phyloP scores from a whole-genome alignment of 2,888 invertebrate species.

The Cantharis flavilabris region DNA sequence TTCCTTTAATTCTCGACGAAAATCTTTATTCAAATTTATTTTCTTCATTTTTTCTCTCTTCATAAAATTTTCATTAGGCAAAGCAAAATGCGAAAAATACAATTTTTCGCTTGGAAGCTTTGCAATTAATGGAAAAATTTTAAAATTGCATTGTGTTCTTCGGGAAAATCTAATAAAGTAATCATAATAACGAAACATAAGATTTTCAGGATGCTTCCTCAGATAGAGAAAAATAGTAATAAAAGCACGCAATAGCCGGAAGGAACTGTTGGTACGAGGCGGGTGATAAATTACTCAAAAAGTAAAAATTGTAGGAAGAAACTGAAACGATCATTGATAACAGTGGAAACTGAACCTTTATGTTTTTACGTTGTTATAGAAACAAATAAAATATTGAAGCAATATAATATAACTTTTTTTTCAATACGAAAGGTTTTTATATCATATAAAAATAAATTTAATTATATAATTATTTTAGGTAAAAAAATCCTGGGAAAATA shows the following conservation, averaged over 20 bases:
- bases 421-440: neutral
- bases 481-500: neutral
- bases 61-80: neutral
- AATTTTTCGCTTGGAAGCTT: neutral
- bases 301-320: neutral
- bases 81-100: neutral
- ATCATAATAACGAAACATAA: neutral
- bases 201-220: neutral
- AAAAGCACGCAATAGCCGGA: neutral
- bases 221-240: neutral
- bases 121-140: neutral
- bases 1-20: neutral
- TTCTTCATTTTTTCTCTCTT: neutral
- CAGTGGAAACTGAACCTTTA: neutral
- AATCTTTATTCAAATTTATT: neutral
- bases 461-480: neutral
- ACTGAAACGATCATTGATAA: neutral
- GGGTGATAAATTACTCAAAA: neutral
- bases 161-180: neutral
- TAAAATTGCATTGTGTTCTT: neutral
- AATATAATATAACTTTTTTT: neutral
- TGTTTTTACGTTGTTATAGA: neutral
- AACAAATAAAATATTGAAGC: neutral
- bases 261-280: neutral
- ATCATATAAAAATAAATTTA: neutral